A percentile compares a stretch with the other conserved stretches of the same genome.
phyloP scores from a whole-genome alignment of 2,888 invertebrate species.

The Linyphia triangularis region DNA sequence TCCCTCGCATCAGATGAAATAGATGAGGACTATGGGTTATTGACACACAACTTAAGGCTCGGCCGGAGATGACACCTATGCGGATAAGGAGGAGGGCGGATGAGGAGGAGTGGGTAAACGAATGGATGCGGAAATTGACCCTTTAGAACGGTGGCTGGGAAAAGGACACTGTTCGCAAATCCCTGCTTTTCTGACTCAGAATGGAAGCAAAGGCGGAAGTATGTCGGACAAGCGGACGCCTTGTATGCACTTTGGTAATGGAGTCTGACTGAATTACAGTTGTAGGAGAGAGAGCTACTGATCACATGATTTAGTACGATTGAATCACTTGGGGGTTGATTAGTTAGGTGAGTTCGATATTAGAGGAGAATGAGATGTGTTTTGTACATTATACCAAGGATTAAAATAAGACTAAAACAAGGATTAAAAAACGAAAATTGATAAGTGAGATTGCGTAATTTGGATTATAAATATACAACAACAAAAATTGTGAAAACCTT shows the following conservation, averaged over 20 bases:
- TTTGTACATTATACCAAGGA: too few relatives aligned
- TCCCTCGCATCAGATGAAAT: neutral
- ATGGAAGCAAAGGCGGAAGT: neutral
- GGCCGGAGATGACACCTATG: slow-evolving; percentile 63
- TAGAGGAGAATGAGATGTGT: too few relatives aligned
- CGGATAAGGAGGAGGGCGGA: slow-evolving; percentile 46
- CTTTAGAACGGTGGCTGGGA: slow-evolving; percentile 45
- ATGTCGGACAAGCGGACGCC: slow-evolving; percentile 31
- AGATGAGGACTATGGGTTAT: slow-evolving; percentile 29
- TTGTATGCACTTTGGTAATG: slow-evolving; percentile 20
- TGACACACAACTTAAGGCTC: slow-evolving; percentile 68
- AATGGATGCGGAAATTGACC: slow-evolving; percentile 72
- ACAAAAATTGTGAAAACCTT: too few relatives aligned
- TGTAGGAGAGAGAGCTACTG: neutral
- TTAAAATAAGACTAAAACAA: too few relatives aligned
- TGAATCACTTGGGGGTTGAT: neutral
- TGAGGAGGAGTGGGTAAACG: slow-evolving; percentile 62
- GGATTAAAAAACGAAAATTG: too few relatives aligned
- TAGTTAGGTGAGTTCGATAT: too few relatives aligned
- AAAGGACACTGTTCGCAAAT: slow-evolving; percentile 23
- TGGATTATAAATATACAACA: too few relatives aligned
- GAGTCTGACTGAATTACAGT: neutral
- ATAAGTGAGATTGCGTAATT: too few relatives aligned
- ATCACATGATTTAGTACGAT: neutral
- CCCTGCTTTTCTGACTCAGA: slow-evolving; percentile 40